Conservation (phyloP, 2,113 vertebrate genomes). For the Kryptolebias marmoratus region DNA sequence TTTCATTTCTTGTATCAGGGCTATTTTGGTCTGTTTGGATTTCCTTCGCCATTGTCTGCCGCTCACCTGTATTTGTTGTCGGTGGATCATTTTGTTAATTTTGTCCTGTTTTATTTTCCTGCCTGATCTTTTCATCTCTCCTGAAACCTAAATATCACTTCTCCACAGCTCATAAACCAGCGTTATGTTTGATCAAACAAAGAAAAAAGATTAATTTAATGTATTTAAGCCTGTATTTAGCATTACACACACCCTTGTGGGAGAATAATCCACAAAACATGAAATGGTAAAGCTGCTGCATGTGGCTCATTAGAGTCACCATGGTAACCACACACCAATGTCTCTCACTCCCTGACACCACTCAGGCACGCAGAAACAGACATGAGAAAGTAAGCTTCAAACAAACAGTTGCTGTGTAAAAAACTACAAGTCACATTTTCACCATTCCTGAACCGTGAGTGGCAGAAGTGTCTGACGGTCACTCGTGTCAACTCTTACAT, state of each 20-base stretch:
- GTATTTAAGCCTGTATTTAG: background rate
- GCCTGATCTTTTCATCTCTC: conserved; percentile 5
- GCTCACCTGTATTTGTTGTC: conserved; percentile 53
- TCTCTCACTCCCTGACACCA: too few species aligned
- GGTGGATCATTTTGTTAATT: conserved; percentile 9
- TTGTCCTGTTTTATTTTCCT: conserved; percentile 39
- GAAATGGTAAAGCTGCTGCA: too few species aligned
- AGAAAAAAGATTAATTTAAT: background rate
- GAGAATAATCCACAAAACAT: background rate
- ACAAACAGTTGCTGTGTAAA: too few species aligned
- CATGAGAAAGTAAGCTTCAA: too few species aligned
- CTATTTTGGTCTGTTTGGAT: conserved; percentile 58
- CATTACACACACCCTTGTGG: background rate
- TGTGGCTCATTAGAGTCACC: too few species aligned
- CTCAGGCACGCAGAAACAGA: too few species aligned
- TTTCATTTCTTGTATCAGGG: conserved; percentile 53
- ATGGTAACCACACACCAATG: too few species aligned
- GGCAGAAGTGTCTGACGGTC: too few species aligned
- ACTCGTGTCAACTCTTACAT: too few species aligned
- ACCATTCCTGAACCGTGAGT: too few species aligned
- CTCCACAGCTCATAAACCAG: background rate
- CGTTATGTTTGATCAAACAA: background rate
- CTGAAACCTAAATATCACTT: background rate
- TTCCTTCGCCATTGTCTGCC: conserved; percentile 52
- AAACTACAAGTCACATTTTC: too few species aligned